Conservation (phyloP, 2,113 vertebrate genomes). For the Chamaetylas fuelleborni region DNA sequence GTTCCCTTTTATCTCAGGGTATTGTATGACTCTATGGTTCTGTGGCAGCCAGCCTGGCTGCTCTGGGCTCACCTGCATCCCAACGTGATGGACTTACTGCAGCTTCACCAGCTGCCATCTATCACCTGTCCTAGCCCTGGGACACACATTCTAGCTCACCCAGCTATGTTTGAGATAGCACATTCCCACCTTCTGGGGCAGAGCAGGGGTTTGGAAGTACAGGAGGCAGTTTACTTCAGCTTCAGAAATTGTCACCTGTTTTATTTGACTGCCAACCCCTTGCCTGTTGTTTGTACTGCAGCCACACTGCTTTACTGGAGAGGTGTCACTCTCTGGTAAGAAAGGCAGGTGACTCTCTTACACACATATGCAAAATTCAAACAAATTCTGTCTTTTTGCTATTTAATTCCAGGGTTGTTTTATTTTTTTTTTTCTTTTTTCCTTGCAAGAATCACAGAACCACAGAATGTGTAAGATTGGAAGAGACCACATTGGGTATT, state of each 20-base stretch:
- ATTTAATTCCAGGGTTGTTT: background rate
- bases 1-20: background rate
- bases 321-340: background rate
- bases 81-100: accelerated
- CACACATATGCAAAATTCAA: background rate
- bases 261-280: background rate
- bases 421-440: no score
- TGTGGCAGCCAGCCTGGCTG: background rate
- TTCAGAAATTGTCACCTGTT: background rate
- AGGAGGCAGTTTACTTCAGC: background rate
- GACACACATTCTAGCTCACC: background rate
- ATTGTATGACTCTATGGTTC: background rate
- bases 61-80: background rate
- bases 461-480: background rate
- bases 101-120: background rate
- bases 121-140: background rate
- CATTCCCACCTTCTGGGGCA: background rate
- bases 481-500: background rate
- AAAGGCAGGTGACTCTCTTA: background rate
- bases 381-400: background rate
- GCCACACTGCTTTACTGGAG: background rate
- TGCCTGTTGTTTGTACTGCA: background rate
- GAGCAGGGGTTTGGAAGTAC: background rate
- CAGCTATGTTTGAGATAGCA: accelerated
- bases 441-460: background rate